Base-by-base conservation (phyloP, 2,113 vertebrate genomes). In the Cheilinus undulatus region DNA sequence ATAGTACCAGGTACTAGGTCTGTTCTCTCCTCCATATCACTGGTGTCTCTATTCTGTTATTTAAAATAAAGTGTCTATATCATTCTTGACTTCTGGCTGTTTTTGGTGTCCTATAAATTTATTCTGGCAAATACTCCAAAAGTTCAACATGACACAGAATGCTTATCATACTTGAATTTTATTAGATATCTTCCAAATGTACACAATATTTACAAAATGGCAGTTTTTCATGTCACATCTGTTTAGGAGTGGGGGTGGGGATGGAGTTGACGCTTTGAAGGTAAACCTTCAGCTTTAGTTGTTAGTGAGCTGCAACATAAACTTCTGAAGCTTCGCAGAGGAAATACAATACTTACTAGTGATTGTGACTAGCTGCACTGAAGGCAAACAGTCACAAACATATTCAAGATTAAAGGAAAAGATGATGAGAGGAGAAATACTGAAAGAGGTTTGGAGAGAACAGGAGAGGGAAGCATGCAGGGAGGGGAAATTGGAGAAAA, bases 131-230 rank as follows among this genome's bases (percentile, higher is more conserved):
- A 28, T 14, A 9, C 3, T 10, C 3, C 15, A 50, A 9, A 10
- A 48, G 10, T 36, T 4, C 6, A 19, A 20, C 17, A 14, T 2
- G n/a, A 49, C 46, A 46, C 9, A 3, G 1, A n/a, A 34, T 34
- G 26, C 7, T 10, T 2, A 66, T 57, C 58, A 68, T 64, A 68
- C 13, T 71, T 69, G 2, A 65, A 54, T 80, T 86, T 92, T 88
- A 88, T 92, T 93, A 60, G 61, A 71, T 34, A 82, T 68, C 53
- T 83, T 59, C 52, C 83, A 88, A 88, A 87, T 84, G 26, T 75
- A 90, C 86, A 90, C 68, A 77, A 69, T 80, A 92, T 93, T 84
- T 86, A 91, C 89, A 93, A 86, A 89, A 84, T 77, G 86, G 90
- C 86, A 90, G 88, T 88, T 84, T 46, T 12, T 84, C 68, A 69